A percentile compares a stretch with the other conserved stretches of the same genome.
Evolutionary conservation across 2,113 vertebrate species (phyloP).

Genomic region (Mastomys coucha): DNA sequence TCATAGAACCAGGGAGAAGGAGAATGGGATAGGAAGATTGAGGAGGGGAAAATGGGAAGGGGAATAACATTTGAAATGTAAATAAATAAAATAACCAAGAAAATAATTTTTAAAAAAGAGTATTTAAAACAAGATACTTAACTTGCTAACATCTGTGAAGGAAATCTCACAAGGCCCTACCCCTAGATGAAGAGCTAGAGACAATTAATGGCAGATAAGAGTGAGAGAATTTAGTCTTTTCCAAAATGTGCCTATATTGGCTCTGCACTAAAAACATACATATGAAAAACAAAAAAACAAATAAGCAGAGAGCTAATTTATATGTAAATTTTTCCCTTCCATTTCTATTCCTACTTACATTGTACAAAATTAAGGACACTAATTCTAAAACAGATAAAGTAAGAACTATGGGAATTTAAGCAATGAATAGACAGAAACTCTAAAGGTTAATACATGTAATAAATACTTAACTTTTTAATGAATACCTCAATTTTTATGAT

Average conservation of each 20-base stretch:
- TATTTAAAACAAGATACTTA: background rate
- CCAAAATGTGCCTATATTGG: background rate
- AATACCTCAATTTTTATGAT: background rate
- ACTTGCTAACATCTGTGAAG: too few species aligned
- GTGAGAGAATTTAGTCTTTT: background rate
- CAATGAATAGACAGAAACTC: background rate
- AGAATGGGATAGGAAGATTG: too few species aligned
- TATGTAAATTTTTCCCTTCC: background rate
- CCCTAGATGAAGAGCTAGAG: background rate
- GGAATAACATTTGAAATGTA: too few species aligned
- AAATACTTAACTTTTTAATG: constrained; percentile 28
- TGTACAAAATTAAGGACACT: background rate
- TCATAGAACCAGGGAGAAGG: too few species aligned
- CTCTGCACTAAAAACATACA: background rate
- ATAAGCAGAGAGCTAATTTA: background rate
- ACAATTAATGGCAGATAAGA: background rate
- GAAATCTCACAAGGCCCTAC: background rate
- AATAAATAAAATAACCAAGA: too few species aligned
- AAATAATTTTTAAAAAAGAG: too few species aligned
- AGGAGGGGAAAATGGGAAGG: too few species aligned
- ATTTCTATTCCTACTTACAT: background rate
- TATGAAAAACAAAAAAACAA: background rate
- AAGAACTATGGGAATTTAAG: background rate
- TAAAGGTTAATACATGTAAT: background rate
- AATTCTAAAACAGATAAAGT: background rate